These are phyloP conservation scores for Drosophila rhopaloa DNA, from an alignment of 1,140 invertebrate species.

Conservation along the genomic window DNA sequence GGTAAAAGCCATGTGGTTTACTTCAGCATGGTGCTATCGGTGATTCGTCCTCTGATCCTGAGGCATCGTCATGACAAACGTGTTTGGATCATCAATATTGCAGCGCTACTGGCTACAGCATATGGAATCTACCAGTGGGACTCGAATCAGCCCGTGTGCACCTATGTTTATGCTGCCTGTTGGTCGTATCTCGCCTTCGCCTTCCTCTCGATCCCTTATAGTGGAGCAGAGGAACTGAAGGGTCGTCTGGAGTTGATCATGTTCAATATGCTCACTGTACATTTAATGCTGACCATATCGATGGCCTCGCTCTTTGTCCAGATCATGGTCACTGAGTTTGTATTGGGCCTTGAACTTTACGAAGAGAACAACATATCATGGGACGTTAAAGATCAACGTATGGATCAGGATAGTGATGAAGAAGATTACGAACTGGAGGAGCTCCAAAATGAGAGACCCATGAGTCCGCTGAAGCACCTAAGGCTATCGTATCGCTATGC, in stretches of 20 bases:
- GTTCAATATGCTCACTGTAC: constrained; percentile 85
- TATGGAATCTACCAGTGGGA: constrained; percentile 49
- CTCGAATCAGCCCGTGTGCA: constrained; percentile 74
- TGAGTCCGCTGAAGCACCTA: constrained; percentile 31
- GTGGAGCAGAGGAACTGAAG: constrained; percentile 72
- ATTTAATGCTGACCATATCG: constrained; percentile 86
- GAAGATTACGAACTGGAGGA: background rate
- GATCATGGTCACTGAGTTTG: constrained; percentile 80
- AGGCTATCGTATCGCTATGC: constrained; percentile 57
- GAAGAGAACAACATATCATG: constrained; percentile 1
- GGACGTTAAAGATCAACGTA: background rate
- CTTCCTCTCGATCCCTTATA: constrained; percentile 62
- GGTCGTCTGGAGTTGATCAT: constrained; percentile 85
- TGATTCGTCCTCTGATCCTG: constrained; percentile 54
- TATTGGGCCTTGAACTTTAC: constrained; percentile 44
- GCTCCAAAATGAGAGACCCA: background rate
- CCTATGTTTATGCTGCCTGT: constrained; percentile 85
- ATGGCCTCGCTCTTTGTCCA: constrained; percentile 88
- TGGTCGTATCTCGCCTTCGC: constrained; percentile 84
- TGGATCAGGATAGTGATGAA: too few species aligned
- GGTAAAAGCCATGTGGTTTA: constrained; percentile 85
- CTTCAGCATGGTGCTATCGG: constrained; percentile 49
- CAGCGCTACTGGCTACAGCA: constrained; percentile 23
- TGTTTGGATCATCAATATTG: constrained; percentile 47
- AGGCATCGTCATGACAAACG: constrained; percentile 18